These are phyloP conservation scores for Anableps anableps DNA, from an alignment of 2,797 vertebrate species.

Conservation along the genomic window DNA sequence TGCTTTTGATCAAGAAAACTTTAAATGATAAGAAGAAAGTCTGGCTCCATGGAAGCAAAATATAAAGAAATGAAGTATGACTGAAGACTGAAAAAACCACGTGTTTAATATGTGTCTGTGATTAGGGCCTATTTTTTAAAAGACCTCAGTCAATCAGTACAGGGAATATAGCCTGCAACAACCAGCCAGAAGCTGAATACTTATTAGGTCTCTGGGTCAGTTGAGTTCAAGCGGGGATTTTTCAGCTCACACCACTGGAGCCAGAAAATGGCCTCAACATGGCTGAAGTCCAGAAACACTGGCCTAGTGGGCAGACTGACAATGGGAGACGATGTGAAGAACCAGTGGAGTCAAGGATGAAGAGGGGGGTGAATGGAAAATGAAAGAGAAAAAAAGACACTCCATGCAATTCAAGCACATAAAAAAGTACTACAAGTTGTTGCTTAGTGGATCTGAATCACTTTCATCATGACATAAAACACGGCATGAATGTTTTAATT, in stretches of 20 bases:
- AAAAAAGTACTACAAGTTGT: conserved; percentile 27
- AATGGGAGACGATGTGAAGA: conserved; percentile 61
- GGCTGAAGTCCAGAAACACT: conserved; percentile 66
- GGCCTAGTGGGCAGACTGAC: conserved; percentile 77
- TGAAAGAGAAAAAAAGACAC: conserved; percentile 63
- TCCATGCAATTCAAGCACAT: conserved; percentile 22
- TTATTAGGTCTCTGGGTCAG: conserved; percentile 40
- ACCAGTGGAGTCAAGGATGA: conserved; percentile 50
- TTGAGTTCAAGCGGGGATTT: conserved; percentile 72
- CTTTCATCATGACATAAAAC: conserved; percentile 20
- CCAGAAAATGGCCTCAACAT: conserved; percentile 73
- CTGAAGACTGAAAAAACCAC: not conserved
- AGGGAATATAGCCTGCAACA: conserved; percentile 20
- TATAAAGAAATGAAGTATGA: not conserved
- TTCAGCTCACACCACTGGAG: conserved; percentile 52
- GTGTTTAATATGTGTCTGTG: conserved; percentile 1
- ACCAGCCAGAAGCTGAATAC: conserved; percentile 29
- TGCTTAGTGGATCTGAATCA: conserved; percentile 19
- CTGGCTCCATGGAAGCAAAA: not conserved
- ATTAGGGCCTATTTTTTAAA: not conserved
- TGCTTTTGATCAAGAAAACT: not conserved
- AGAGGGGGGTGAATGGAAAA: conserved; percentile 47
- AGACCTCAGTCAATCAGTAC: not conserved
- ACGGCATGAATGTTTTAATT: conserved; percentile 8
- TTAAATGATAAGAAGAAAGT: not conserved